Base-by-base conservation (phyloP, 2,113 vertebrate genomes). In the Philantomba maxwellii region DNA sequence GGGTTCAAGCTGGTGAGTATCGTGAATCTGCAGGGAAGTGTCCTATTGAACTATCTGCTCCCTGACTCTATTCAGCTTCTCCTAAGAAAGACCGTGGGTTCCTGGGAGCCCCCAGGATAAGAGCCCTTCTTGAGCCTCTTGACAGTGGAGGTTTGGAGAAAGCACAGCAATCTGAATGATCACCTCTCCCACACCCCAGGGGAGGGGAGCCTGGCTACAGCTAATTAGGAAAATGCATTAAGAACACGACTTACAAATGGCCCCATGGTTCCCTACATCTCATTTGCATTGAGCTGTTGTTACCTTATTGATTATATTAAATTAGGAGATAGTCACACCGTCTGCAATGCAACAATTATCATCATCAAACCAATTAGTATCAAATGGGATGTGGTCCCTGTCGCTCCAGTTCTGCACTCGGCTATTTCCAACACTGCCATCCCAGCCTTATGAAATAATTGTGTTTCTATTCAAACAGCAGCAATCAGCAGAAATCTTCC, bases 221-320 rank as follows among this genome's bases (percentile, higher is more conserved):
- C 96, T 97, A 96, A 30, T 98, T 93, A 97, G 95, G 75, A 94
- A 88, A 96, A 97, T 78, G 17, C 93, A 87, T 97, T 96, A 96
- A 89, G 97, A 98, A 81, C 60, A 33, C 0, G 17, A 83, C 91
- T 98, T 97, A 97, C 95, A 98, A 97, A 98, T 51, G 96, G 82
- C 96, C 96, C 93, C 5, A 0, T 26, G 75, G 88, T 12, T 95
- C 97, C 95, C 62, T 81, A 25, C 47, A 97, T 33, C 95, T 98
- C 97, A 95, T 45, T 96, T 97, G 95, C 98, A 98, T 97, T 16
- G 39, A 98, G 90, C 97, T 78, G 95, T 57, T 83, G 95, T 80
- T 98, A 97, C 92, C 64, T 96, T 98, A 98, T 98, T 97, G 98
- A 98, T 98, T 93, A 91, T 96, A 91, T 98, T 97, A 98, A 98